Percentiles rank a stretch among this genome's conserved stretches.
Conservation (phyloP, 2,113 vertebrate genomes). For the Myiagra hebetior region DNA sequence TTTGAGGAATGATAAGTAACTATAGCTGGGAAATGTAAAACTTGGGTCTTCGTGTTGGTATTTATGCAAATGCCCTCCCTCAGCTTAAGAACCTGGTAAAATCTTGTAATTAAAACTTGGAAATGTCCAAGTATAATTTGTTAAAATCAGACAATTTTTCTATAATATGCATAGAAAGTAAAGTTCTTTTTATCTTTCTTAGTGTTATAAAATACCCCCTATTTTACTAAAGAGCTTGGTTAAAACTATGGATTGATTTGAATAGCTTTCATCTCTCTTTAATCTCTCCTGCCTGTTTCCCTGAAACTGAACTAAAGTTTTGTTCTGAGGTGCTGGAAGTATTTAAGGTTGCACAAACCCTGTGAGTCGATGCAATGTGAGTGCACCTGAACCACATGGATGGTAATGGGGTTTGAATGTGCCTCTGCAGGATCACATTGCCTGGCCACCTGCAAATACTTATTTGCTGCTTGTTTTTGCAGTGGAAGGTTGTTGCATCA, state of each 20-base stretch:
- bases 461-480: not conserved
- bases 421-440: not conserved
- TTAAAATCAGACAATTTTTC: not conserved
- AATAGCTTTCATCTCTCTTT: not conserved
- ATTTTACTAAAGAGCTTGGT: not conserved
- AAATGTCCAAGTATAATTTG: not conserved
- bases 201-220: not conserved
- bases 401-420: not conserved
- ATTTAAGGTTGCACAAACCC: not conserved
- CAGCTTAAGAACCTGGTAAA: not conserved
- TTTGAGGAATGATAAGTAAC: not conserved
- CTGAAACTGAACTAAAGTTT: not conserved
- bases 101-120: not conserved
- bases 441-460: not conserved
- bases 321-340: not conserved
- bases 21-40: not conserved
- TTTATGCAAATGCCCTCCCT: not conserved
- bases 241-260: not conserved
- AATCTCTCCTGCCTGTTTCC: not conserved
- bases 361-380: not conserved
- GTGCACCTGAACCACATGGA: not conserved
- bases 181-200: not conserved
- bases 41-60: not conserved
- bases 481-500: not conserved
- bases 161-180: not conserved